Percentiles rank a stretch among this genome's conserved stretches.
Evolutionary conservation across 2,797 vertebrate genomes (phyloP).

Genomic region (Notolabrus celidotus): DNA sequence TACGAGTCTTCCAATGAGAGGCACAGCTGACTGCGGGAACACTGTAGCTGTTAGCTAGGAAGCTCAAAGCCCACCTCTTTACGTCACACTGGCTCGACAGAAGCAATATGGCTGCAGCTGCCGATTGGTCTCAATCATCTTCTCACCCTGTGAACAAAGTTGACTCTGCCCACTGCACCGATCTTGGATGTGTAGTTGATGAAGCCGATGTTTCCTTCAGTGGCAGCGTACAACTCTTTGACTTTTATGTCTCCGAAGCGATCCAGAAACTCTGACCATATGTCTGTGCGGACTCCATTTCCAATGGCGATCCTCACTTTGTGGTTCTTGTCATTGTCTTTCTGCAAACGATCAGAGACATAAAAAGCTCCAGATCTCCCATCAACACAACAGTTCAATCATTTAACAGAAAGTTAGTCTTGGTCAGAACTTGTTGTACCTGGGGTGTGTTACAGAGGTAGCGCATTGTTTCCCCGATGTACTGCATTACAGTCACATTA

Average conservation of each 20-base stretch:
- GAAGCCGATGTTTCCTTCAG: conserved; percentile 92
- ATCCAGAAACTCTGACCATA: conserved; percentile 89
- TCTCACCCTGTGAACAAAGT: conserved; percentile 84
- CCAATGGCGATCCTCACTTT: conserved; percentile 89
- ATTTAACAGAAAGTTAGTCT: not conserved
- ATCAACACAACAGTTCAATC: not conserved
- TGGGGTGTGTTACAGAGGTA: conserved; percentile 90
- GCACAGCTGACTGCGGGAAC: too few species aligned
- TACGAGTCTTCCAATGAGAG: too few species aligned
- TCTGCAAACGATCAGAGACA: conserved; percentile 72
- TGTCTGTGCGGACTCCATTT: conserved; percentile 88
- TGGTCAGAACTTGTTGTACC: conserved; percentile 72
- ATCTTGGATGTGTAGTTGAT: conserved; percentile 90
- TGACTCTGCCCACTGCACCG: conserved; percentile 87
- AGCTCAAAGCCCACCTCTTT: too few species aligned
- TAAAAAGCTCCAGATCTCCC: not conserved
- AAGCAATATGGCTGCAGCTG: too few species aligned
- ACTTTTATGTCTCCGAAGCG: conserved; percentile 90
- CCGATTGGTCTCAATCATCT: not conserved
- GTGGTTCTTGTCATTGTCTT: conserved; percentile 87
- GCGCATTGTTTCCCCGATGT: conserved; percentile 93
- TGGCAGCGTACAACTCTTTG: conserved; percentile 90
- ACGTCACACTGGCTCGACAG: too few species aligned
- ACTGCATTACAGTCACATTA: conserved; percentile 92
- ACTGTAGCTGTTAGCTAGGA: too few species aligned